These are phyloP conservation scores for Turritopsis rubra DNA, from an alignment of 30 jellyfish, hydroid and myxozoan genomes.

Conservation along the genomic window DNA sequence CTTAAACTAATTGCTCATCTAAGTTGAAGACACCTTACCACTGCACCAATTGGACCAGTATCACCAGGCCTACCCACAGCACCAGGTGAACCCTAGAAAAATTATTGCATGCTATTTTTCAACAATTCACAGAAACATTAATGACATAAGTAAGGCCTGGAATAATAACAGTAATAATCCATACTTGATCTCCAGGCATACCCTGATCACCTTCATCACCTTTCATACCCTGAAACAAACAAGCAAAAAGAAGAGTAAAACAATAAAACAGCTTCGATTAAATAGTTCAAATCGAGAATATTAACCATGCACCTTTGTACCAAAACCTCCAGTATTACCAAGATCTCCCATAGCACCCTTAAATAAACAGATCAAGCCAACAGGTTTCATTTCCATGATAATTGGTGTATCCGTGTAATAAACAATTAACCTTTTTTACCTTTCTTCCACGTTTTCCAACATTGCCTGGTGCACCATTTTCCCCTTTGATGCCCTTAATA, in stretches of 20 bases:
- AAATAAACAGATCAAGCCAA: background rate
- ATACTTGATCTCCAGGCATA: conserved; percentile 6
- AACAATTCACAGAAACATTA: no score
- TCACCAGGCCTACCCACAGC: conserved; percentile 13
- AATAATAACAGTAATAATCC: background rate
- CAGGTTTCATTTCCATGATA: background rate
- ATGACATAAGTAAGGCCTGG: background rate
- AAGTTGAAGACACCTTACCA: background rate
- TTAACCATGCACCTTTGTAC: background rate
- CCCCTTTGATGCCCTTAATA: conserved; percentile 27
- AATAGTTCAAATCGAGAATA: background rate
- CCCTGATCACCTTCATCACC: conserved; percentile 1
- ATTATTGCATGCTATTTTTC: background rate
- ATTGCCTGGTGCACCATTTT: background rate
- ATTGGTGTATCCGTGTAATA: background rate
- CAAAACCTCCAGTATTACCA: background rate
- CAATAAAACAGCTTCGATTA: background rate
- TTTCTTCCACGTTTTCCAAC: conserved; percentile 6
- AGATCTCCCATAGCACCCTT: background rate
- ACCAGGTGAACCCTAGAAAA: background rate
- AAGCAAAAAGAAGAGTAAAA: background rate
- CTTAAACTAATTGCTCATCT: background rate
- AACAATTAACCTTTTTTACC: background rate
- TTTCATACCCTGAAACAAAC: background rate
- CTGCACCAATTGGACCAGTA: conserved; percentile 17